A percentile compares a stretch with the other conserved stretches of the same genome.
phyloP scores from a whole-genome alignment of 2,113 vertebrate species.

The Anoplopoma fimbria region DNA sequence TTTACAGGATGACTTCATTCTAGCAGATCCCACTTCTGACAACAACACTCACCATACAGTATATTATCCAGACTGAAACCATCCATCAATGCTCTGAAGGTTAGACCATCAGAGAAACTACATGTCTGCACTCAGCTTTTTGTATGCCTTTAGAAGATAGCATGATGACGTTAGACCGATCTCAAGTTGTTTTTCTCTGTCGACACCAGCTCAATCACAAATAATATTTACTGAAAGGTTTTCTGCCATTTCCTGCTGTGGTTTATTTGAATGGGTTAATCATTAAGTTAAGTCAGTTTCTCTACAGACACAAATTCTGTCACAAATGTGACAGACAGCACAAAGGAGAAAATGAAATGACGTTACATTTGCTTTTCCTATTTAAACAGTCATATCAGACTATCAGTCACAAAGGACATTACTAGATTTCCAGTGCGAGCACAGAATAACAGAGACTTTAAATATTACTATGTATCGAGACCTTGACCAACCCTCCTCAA shows the following conservation, averaged over 20 bases:
- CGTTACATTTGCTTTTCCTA: slow-evolving; percentile 54
- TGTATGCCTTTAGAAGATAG: not conserved
- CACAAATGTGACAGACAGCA: slow-evolving; percentile 11
- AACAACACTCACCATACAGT: slow-evolving; percentile 25
- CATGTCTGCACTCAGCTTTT: slow-evolving; percentile 23
- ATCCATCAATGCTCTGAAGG: slow-evolving; percentile 31
- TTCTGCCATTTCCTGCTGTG: not conserved
- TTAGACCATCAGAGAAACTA: slow-evolving; percentile 36
- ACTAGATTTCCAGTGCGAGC: slow-evolving; percentile 23
- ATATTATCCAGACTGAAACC: slow-evolving; percentile 41
- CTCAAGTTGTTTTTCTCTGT: slow-evolving; percentile 10
- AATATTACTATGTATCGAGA: slow-evolving; percentile 44
- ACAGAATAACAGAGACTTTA: slow-evolving; percentile 29
- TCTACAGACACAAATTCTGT: not conserved
- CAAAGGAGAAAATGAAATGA: slow-evolving; percentile 27
- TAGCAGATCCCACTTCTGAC: slow-evolving; percentile 61
- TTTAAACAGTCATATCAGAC: slow-evolving; percentile 32
- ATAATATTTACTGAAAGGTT: not conserved
- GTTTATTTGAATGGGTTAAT: slow-evolving; percentile 1
- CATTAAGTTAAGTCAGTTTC: slow-evolving; percentile 4
- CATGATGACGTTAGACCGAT: not conserved
- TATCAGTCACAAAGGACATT: slow-evolving; percentile 35
- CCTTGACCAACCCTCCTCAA: slow-evolving; percentile 34
- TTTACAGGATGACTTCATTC: slow-evolving; percentile 70
- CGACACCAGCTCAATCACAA: not conserved